Base-by-base conservation (phyloP, 2,888 invertebrate species). In the Ophion slaviceki region DNA sequence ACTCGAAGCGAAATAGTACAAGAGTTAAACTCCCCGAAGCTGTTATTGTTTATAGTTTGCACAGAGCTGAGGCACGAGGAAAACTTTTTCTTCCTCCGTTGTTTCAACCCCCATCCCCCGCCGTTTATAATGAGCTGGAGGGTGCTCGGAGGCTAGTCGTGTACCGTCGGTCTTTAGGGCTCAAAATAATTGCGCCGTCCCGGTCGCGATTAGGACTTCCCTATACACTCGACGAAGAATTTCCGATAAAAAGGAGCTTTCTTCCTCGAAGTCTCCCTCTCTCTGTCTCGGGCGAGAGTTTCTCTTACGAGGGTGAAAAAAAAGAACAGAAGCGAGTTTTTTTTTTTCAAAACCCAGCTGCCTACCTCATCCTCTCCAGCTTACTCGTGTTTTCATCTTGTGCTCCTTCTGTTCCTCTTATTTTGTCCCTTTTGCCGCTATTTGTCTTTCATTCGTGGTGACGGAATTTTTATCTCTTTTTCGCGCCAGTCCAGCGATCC, bases 171-270 rank as follows among this genome's bases (percentile, higher is more conserved):
- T 81, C 70, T 79, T 78, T 62, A 71, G 70, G 66, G 75, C 64
- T 47, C 57, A 71, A 80, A 82, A 87, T 87, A 85, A 85, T 85
- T 85, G 82, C 81, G 62, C 78, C 74, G 83, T 80, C 36, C 47
- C 45, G 71, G 72, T 70, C 78, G 81, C 78, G 87, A 81, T 87
- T 85, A 78, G 75, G 62, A 47, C 71, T 83, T 71, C 71, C 28
- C 64, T 70, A 66, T 70, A 70, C 64, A 67, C 47, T 61, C 45
- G 17, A n/a, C 0, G 20, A 77, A 62, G 70, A 59, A 59, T 11
- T 64, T 61, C 24, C 66, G 66, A 85, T 78, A 75, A 83, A 87
- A 74, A 45, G 24, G 75, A 71, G 17, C 67, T 82, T 80, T 28
- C 75, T 78, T 85, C 57, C 40, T 66, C 61, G n/a, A 28, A 70